phyloP scores from a whole-genome alignment of 2,797 vertebrate species.

The Gadopsis marmoratus region DNA sequence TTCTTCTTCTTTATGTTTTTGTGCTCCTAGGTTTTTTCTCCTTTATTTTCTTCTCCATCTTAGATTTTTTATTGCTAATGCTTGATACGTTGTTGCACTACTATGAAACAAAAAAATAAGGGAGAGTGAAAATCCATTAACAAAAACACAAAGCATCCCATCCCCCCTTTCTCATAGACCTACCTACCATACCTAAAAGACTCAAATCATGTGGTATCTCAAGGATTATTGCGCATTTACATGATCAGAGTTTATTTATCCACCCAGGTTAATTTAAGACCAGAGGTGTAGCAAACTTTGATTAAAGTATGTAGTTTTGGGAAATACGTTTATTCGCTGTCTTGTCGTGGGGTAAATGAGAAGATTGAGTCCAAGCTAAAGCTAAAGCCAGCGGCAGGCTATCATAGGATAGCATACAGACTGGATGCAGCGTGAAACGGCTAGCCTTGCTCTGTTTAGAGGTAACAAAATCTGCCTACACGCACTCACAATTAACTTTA shows the following conservation, averaged over 20 bases:
- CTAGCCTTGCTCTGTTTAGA: neutral
- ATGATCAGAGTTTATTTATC: constrained; percentile 44
- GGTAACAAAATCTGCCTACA: neutral
- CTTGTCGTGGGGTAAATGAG: neutral
- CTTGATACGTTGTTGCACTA: constrained; percentile 82
- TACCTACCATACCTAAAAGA: constrained; percentile 31
- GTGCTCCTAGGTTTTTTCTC: constrained; percentile 55
- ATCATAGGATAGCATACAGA: neutral
- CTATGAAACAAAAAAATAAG: constrained; percentile 48
- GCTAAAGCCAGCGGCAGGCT: neutral
- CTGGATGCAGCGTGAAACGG: neutral
- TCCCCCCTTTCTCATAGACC: constrained; percentile 8
- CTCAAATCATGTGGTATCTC: constrained; percentile 39
- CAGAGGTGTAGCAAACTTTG: constrained; percentile 46
- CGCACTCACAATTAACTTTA: neutral
- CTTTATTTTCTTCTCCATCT: constrained; percentile 67
- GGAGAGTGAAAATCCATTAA: constrained; percentile 34
- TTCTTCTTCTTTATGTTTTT: constrained; percentile 61
- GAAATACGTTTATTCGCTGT: constrained; percentile 18
- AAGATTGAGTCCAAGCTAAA: neutral
- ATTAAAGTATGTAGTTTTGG: constrained; percentile 14
- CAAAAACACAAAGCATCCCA: constrained; percentile 37
- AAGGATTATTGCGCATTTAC: constrained; percentile 61
- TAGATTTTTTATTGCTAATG: constrained; percentile 76
- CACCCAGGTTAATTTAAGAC: constrained; percentile 30